Base-by-base conservation (phyloP, 2,888 invertebrate species). In the Drosophila anomalipes region DNA sequence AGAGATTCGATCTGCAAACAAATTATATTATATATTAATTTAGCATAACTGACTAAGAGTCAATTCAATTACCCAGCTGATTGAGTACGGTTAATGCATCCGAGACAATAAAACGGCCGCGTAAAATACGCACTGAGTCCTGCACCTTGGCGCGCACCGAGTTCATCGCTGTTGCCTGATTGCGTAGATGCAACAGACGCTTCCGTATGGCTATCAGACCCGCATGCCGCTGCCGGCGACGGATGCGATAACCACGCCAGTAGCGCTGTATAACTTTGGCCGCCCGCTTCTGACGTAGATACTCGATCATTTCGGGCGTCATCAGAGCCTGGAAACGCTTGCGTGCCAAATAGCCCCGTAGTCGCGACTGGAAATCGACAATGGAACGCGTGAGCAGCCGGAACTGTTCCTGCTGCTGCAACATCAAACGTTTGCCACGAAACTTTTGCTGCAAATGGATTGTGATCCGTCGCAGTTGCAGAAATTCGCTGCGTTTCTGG, bases 191-290 rank as follows among this genome's bases (percentile, higher is more conserved):
- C 2, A 79, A 71, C 39, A 93, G 86, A 28, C 92, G 91, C 14
- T 76, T 72, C 3, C 93, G 85, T 65, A 93, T 92, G 19, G 74
- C 72, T 28, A 77, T 59, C 1, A 93, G 76, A 22, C 82, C 84
- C 12, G 86, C 65, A 59, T 84, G 89, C 22, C 91, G 89, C 47
- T 86, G 91, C 12, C 85, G 86, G 22, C 85, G 87, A 14, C 94
- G 92, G 5, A 86, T 93, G 32, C 83, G 89, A 83, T 95, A 94
- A 0, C 95, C 95, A 3, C 95, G 94, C 93, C 94, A 95, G 54
- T 94, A 92, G 6, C 95, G 94, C 94, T 96, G 96, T 84, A 96
- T 96, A 86, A 94, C 94, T 3, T 94, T 94, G 16, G 95, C 96
- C 6, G 96, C 96, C 75, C 93, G 94, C 76, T 93, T 92, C 37